Evolutionary conservation across 1,140 invertebrate species (phyloP).

Genomic region (Armadillidium nasatum): DNA sequence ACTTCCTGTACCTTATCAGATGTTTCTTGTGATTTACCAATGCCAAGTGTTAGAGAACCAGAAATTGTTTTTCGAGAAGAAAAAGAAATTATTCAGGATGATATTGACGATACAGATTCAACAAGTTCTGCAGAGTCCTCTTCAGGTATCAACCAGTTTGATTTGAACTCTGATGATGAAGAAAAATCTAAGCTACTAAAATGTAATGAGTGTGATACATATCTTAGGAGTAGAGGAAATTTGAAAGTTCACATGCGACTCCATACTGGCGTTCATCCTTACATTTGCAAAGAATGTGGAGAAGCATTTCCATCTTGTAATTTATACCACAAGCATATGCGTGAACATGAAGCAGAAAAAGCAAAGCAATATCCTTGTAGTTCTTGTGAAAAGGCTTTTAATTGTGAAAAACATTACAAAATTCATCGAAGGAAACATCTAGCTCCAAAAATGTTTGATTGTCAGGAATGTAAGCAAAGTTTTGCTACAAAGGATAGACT

Average conservation of each 20-base stretch:
- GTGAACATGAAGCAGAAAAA: slow-evolving; percentile 65
- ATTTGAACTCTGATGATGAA: background rate
- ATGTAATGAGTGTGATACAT: background rate
- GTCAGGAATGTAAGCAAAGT: slow-evolving; percentile 51
- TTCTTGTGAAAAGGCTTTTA: slow-evolving; percentile 82
- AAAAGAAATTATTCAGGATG: background rate
- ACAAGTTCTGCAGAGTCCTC: background rate
- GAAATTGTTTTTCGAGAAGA: background rate
- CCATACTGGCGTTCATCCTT: slow-evolving; percentile 54
- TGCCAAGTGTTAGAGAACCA: background rate
- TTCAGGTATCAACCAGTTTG: background rate
- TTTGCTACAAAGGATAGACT: slow-evolving; percentile 41
- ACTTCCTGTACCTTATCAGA: too few relatives aligned
- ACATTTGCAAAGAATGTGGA: slow-evolving; percentile 52
- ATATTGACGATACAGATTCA: background rate
- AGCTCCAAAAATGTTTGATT: slow-evolving; percentile 57
- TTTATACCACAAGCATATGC: slow-evolving; percentile 78
- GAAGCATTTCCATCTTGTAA: slow-evolving; percentile 59
- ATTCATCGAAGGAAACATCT: slow-evolving; percentile 49
- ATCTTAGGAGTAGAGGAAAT: background rate
- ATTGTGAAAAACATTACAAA: slow-evolving; percentile 61
- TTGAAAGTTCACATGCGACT: slow-evolving; percentile 54
- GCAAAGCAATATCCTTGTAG: slow-evolving; percentile 73
- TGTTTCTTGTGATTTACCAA: background rate
- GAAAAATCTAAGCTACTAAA: background rate